A percentile compares a stretch with the other conserved stretches of the same genome.
Conservation (phyloP, 2,113 vertebrate genomes). For the Crypturellus undulatus region DNA sequence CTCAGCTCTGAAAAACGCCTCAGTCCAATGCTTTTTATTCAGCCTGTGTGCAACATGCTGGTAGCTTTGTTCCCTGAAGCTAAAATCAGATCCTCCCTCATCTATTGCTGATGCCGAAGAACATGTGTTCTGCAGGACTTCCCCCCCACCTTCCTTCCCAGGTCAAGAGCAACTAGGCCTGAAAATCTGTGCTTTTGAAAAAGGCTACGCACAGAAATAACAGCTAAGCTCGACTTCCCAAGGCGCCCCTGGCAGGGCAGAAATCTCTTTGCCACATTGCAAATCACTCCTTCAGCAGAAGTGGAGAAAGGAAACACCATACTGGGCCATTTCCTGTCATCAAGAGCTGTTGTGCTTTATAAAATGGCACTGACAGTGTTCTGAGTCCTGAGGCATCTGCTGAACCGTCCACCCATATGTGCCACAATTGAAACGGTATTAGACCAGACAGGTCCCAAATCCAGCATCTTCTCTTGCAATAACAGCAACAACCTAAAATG, state of each 20-base stretch:
- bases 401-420: not conserved
- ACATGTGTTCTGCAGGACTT: slow-evolving; percentile 24
- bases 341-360: not conserved
- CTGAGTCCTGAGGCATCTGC: not conserved
- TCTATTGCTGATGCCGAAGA: slow-evolving; percentile 31
- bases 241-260: not conserved
- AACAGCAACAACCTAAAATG: not conserved
- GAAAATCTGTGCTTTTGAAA: slow-evolving; percentile 5
- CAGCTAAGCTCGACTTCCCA: not conserved
- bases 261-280: not conserved
- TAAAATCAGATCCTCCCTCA: slow-evolving; percentile 2
- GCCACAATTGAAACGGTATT: not conserved
- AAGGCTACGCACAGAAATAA: not conserved
- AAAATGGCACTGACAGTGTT: not conserved
- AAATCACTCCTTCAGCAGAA: not conserved
- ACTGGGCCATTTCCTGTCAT: not conserved
- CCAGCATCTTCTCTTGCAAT: not conserved
- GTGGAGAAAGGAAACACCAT: not conserved
- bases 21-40: not conserved
- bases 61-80: not conserved
- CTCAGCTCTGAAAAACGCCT: not conserved
- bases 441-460: not conserved
- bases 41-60: not conserved
- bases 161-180: not conserved
- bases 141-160: not conserved